Conservation (phyloP, 2,797 vertebrate species). For the Lacerta bilineata region DNA sequence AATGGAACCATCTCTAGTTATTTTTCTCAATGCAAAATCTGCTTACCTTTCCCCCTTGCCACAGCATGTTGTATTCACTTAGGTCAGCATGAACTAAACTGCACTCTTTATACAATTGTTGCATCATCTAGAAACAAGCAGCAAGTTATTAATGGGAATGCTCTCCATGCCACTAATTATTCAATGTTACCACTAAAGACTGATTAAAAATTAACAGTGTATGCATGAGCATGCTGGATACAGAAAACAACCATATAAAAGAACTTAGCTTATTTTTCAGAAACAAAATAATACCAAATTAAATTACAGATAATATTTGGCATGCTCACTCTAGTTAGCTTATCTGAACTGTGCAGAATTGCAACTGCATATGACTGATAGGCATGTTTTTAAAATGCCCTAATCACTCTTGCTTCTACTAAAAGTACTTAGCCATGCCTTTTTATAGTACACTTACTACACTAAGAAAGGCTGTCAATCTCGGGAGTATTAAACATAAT, state of each 20-base stretch:
- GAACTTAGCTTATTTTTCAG: not conserved
- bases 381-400: fast-evolving
- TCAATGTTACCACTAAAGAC: no score
- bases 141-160: not conserved
- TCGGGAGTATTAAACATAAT: conserved; percentile 3
- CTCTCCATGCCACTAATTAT: not conserved
- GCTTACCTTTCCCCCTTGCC: conserved; percentile 93
- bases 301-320: conserved; percentile 25
- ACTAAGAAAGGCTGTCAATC: not conserved
- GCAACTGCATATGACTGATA: conserved; percentile 28
- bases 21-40: not conserved
- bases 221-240: not conserved
- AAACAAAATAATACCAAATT: not conserved
- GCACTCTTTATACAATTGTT: conserved; percentile 89
- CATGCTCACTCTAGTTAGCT: conserved; percentile 16
- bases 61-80: conserved; percentile 98
- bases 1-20: not conserved
- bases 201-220: not conserved
- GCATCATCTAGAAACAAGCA: conserved; percentile 88
- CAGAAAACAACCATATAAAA: not conserved
- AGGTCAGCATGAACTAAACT: conserved; percentile 94
- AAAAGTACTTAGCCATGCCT: not conserved
- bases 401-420: not conserved
- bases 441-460: not conserved
- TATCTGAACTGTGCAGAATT: conserved; percentile 15